These are phyloP conservation scores for Coendou prehensilis DNA, from an alignment of 2,797 vertebrate species.

Conservation along the genomic window DNA sequence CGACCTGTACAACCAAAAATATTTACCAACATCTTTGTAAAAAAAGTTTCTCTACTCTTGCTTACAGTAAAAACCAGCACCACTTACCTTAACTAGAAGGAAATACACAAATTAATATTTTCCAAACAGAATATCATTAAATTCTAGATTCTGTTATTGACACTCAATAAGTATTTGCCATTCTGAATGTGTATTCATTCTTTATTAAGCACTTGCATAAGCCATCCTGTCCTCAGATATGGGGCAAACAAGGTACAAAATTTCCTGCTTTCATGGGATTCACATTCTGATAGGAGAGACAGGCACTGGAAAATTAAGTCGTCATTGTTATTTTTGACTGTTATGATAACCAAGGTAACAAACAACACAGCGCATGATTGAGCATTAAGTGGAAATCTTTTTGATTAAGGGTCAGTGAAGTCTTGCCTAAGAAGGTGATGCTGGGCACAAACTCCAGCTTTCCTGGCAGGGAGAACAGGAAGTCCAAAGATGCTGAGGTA, in stretches of 20 bases:
- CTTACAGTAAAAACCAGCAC: not conserved
- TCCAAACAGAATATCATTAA: conserved; percentile 44
- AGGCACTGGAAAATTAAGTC: not conserved
- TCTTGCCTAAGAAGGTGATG: not conserved
- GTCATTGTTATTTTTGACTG: not conserved
- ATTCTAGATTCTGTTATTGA: conserved; percentile 39
- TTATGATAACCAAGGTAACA: conserved; percentile 22
- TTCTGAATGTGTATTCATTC: not conserved
- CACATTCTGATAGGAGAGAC: not conserved
- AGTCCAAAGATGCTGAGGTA: not conserved
- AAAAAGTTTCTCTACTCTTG: not conserved
- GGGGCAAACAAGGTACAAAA: not conserved
- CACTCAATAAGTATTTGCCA: not conserved
- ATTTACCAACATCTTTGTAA: not conserved
- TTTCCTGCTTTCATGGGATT: not conserved
- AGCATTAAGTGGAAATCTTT: not conserved
- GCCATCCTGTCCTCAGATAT: not conserved
- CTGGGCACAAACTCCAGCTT: not conserved
- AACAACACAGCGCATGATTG: not conserved
- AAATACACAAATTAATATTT: not conserved
- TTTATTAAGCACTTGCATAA: not conserved
- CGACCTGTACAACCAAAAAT: not conserved
- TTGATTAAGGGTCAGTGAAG: not conserved
- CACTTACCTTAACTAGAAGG: conserved; percentile 5
- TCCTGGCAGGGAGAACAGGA: not conserved